Percentiles rank a stretch among this genome's conserved stretches.
These are phyloP conservation scores for Tinea trinotella DNA, from an alignment of 2,888 invertebrate species.

Conservation along the genomic window DNA sequence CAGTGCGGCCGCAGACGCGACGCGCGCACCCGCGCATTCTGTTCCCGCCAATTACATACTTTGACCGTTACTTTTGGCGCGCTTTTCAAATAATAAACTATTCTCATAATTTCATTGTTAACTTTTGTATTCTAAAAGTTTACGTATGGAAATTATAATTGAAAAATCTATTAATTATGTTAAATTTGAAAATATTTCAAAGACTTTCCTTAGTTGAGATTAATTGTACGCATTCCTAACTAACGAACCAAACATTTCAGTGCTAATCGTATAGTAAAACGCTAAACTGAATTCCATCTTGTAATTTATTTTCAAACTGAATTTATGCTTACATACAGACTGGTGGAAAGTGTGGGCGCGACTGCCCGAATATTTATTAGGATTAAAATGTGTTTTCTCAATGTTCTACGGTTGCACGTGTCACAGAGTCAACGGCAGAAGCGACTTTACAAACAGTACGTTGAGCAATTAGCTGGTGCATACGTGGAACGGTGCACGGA, in stretches of 20 bases:
- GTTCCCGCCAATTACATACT: constrained; percentile 23
- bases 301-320: background rate
- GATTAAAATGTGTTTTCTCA: constrained; percentile 71
- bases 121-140: constrained; percentile 56
- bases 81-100: constrained; percentile 29
- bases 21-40: constrained; percentile 40
- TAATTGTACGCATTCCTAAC: constrained; percentile 1
- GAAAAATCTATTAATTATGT: background rate
- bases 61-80: constrained; percentile 24
- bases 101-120: constrained; percentile 39
- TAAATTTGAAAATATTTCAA: background rate
- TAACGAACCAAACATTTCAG: background rate
- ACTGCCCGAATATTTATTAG: constrained; percentile 32
- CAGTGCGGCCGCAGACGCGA: constrained; percentile 43
- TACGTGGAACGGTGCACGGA: constrained; percentile 60
- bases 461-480: constrained; percentile 61
- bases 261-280: background rate
- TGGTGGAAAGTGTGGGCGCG: constrained; percentile 37
- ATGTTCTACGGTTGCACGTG: constrained; percentile 68
- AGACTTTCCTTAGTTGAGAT: background rate
- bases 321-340: constrained; percentile 47
- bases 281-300: background rate
- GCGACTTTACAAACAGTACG: constrained; percentile 63
- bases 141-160: constrained; percentile 37
- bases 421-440: constrained; percentile 66